A percentile compares a stretch with the other conserved stretches of the same genome.
Conservation (phyloP, 2,797 vertebrate genomes). For the Emydoidea blandingii region DNA sequence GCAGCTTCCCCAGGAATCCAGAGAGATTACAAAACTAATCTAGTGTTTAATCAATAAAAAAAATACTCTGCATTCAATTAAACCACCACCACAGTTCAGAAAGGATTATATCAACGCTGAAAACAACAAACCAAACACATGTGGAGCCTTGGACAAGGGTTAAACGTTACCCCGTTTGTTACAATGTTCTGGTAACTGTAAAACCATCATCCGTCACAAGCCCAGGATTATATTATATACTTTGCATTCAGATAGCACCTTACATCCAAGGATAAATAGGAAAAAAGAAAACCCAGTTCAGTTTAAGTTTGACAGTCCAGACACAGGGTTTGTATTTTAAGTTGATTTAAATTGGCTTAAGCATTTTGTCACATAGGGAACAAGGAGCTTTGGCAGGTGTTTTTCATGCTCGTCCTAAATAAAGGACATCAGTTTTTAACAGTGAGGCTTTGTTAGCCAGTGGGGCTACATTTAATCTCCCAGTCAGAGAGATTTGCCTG, state of each 20-base stretch:
- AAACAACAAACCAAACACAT: neutral
- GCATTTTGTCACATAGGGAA: neutral
- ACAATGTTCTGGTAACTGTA: neutral
- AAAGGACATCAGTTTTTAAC: neutral
- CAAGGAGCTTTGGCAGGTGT: constrained; percentile 42
- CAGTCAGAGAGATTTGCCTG: neutral
- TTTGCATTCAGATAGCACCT: neutral
- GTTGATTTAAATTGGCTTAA: neutral
- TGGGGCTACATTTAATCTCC: neutral
- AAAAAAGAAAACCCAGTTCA: neutral
- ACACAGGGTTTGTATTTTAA: neutral
- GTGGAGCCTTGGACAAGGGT: neutral
- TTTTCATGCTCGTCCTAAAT: neutral
- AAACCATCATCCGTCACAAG: neutral
- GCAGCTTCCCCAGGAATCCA: rapidly evolving
- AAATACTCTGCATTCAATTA: neutral
- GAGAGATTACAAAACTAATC: neutral
- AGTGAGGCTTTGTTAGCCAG: neutral
- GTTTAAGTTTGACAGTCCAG: rapidly evolving
- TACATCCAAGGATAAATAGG: neutral
- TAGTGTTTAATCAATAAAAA: neutral
- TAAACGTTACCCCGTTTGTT: rapidly evolving
- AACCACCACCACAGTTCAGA: neutral
- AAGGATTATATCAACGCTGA: rapidly evolving
- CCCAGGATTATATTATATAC: neutral